Evolutionary conservation across 2,888 invertebrate genomes (phyloP).

Genomic region (Eupithecia insigniata): DNA sequence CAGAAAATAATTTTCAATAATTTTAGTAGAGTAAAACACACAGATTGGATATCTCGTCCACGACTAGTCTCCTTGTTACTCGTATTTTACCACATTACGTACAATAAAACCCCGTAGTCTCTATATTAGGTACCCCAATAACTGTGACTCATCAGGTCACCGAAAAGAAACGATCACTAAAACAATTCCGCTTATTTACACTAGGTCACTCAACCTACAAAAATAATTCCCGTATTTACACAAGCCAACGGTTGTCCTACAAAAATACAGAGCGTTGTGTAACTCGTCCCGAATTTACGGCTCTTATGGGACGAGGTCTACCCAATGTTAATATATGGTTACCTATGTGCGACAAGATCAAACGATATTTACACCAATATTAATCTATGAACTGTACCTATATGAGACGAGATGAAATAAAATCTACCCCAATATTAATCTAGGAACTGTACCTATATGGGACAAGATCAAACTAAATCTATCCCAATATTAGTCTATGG

Average conservation of each 20-base stretch:
- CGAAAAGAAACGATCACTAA: slow-evolving; percentile 12
- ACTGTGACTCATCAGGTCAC: slow-evolving; percentile 4
- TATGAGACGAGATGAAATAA: too few species aligned
- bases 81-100: neutral
- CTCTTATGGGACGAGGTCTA: neutral
- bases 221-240: slow-evolving; percentile 28
- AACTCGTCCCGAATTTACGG: neutral
- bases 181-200: slow-evolving; percentile 15
- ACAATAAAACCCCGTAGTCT: neutral
- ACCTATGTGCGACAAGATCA: too few species aligned
- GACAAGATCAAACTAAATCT: too few species aligned
- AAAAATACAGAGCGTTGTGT: slow-evolving; percentile 23
- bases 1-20: neutral
- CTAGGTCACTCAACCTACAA: slow-evolving; percentile 13
- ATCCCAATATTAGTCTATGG: too few species aligned
- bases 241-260: slow-evolving; percentile 19
- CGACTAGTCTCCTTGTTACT: slow-evolving; percentile 3
- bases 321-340: neutral
- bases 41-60: too few species aligned
- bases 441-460: too few species aligned
- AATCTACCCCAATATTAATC: too few species aligned
- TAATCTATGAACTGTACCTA: too few species aligned
- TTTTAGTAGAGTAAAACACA: neutral
- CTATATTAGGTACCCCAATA: neutral
- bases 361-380: too few species aligned